Conservation (phyloP, 2,888 invertebrate genomes). For the Mongoloraphidia duomilia region DNA sequence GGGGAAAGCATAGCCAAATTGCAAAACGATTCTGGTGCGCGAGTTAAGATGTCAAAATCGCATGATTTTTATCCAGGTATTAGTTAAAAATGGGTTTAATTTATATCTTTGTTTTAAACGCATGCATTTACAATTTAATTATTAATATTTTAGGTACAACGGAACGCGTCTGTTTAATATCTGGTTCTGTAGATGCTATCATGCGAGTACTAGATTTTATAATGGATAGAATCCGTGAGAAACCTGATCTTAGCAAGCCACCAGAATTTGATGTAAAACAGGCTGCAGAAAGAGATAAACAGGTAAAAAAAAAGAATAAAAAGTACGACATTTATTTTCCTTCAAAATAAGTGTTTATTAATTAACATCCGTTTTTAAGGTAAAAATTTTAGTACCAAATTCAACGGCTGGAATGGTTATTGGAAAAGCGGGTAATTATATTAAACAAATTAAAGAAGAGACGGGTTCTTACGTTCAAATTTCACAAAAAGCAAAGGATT, state of each 20-base stretch:
- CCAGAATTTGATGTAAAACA: conserved; percentile 67
- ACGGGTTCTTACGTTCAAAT: conserved; percentile 93
- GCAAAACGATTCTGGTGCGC: conserved; percentile 93
- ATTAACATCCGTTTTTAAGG: conserved; percentile 28
- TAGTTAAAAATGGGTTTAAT: not conserved
- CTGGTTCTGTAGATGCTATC: conserved; percentile 80
- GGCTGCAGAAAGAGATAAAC: conserved; percentile 79
- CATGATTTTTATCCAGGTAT: conserved; percentile 97
- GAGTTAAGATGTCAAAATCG: conserved; percentile 98
- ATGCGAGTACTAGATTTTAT: conserved; percentile 86
- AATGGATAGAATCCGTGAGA: conserved; percentile 90
- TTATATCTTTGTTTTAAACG: not conserved
- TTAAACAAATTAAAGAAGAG: conserved; percentile 89
- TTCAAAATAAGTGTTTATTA: not conserved
- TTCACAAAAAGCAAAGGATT: conserved; percentile 91
- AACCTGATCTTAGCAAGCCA: conserved; percentile 76
- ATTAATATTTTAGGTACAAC: conserved; percentile 57
- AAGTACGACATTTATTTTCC: not conserved
- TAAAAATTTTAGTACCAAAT: conserved; percentile 91
- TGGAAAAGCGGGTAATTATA: conserved; percentile 90
- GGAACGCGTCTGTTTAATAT: conserved; percentile 86
- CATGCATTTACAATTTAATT: not conserved
- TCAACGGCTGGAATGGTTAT: conserved; percentile 97
- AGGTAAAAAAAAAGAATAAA: conserved; percentile 31
- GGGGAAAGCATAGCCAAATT: conserved; percentile 97